Evolutionary conservation across 2,797 vertebrate species (phyloP).

Genomic region (Pipistrellus kuhlii): DNA sequence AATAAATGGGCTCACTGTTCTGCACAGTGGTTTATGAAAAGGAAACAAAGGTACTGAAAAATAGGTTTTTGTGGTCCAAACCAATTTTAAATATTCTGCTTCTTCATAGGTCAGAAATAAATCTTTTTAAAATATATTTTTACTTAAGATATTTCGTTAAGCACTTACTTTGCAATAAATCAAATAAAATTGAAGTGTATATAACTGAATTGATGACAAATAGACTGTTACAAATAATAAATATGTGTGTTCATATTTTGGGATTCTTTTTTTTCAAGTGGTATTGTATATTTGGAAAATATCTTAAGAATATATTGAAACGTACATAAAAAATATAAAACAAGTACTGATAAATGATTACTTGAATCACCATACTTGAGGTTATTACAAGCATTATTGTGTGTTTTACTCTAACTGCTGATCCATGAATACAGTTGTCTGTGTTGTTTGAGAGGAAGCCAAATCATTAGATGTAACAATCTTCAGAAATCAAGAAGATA

Average conservation of each 20-base stretch:
- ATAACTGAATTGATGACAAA: neutral
- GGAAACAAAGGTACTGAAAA: constrained; percentile 75
- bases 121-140: neutral
- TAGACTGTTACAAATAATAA: neutral
- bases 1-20: constrained; percentile 65
- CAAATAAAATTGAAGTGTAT: neutral
- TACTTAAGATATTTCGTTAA: neutral
- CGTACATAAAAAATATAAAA: neutral
- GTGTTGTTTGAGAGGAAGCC: neutral
- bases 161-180: neutral
- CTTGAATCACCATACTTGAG: neutral
- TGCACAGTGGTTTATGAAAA: constrained; percentile 70
- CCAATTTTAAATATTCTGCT: constrained; percentile 46
- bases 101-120: constrained; percentile 40
- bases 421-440: neutral
- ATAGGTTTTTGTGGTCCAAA: constrained; percentile 57
- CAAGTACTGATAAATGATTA: neutral
- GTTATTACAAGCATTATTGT: neutral
- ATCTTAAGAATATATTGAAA: neutral
- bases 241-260: neutral
- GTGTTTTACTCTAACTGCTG: neutral
- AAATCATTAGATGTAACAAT: neutral
- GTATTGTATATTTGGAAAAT: neutral
- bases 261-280: neutral
- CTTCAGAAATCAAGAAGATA: neutral